Evolutionary conservation across 2,797 vertebrate species (phyloP).

Genomic region (Oryzias sinensis): DNA sequence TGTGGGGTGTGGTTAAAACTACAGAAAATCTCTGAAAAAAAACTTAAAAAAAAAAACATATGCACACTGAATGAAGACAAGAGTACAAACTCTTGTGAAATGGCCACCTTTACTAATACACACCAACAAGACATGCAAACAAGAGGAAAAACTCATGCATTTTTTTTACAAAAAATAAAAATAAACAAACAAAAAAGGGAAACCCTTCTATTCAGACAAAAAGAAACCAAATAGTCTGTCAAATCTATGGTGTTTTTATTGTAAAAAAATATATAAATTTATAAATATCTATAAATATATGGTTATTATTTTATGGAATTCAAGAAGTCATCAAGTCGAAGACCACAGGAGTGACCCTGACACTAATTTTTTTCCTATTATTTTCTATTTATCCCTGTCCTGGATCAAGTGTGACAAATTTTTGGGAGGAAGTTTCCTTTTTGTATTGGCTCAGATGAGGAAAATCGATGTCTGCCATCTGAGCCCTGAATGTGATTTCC

Average conservation of each 20-base stretch:
- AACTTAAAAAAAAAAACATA: constrained; percentile 45
- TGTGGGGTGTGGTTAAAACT: constrained; percentile 36
- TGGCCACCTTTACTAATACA: constrained; percentile 42
- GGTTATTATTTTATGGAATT: constrained; percentile 82
- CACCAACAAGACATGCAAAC: constrained; percentile 37
- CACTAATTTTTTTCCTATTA: constrained; percentile 51
- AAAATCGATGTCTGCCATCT: constrained; percentile 13
- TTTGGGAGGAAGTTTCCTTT: constrained; percentile 18
- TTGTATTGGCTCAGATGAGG: constrained; percentile 31
- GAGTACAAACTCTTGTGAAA: constrained; percentile 38
- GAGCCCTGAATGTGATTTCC: constrained; percentile 1
- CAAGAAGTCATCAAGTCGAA: constrained; percentile 76
- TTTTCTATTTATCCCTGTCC: constrained; percentile 40
- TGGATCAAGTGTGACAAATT: constrained; percentile 55
- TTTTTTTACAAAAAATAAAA: constrained; percentile 67
- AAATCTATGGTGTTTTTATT: constrained; percentile 82
- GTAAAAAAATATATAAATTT: constrained; percentile 83
- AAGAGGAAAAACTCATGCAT: constrained; percentile 73
- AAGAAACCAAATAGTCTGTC: constrained; percentile 85
- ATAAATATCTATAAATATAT: constrained; percentile 75
- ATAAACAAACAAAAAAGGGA: constrained; percentile 39
- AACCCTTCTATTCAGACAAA: constrained; percentile 76
- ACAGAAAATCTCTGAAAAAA: constrained; percentile 37
- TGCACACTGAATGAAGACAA: constrained; percentile 49
- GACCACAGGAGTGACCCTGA: constrained; percentile 72